A percentile compares a stretch with the other conserved stretches of the same genome.
phyloP scores from a whole-genome alignment of 2,113 vertebrate genomes.

The Alectura lathami region DNA sequence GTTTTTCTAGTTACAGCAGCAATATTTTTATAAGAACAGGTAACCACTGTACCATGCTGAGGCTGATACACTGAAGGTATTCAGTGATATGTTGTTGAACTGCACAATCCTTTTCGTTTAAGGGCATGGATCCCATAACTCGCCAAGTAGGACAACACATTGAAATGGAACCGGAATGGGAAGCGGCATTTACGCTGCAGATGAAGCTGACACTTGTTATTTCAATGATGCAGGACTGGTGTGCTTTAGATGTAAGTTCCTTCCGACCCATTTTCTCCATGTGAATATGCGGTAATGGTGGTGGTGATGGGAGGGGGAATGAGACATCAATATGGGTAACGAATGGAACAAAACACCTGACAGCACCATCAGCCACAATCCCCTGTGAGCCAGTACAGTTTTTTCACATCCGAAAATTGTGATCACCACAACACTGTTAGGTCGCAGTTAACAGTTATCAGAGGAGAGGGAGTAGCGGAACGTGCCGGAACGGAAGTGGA shows the following conservation, averaged over 20 bases:
- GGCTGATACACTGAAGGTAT: accelerated
- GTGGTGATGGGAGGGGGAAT: neutral
- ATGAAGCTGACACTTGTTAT: conserved; percentile 98
- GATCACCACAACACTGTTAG: neutral
- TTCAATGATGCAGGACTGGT: conserved; percentile 99
- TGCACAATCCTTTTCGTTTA: neutral
- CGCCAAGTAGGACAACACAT: conserved; percentile 98
- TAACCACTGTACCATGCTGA: neutral
- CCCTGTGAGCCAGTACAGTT: neutral
- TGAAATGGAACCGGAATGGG: conserved; percentile 99
- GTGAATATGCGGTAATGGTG: neutral
- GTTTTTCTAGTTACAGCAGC: neutral
- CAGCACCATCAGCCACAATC: neutral
- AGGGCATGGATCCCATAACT: conserved; percentile 98
- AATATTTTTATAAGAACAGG: neutral
- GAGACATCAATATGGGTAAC: neutral
- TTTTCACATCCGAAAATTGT: neutral
- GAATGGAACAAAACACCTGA: neutral
- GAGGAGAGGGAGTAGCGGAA: neutral
- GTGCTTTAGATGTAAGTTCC: conserved; percentile 88
- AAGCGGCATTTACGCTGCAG: conserved; percentile 95
- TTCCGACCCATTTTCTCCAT: neutral
- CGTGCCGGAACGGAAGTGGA: neutral
- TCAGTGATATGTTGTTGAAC: neutral
- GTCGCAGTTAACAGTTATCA: neutral